phyloP scores from a whole-genome alignment of 2,888 invertebrate genomes.

The Pinctada fucata region DNA sequence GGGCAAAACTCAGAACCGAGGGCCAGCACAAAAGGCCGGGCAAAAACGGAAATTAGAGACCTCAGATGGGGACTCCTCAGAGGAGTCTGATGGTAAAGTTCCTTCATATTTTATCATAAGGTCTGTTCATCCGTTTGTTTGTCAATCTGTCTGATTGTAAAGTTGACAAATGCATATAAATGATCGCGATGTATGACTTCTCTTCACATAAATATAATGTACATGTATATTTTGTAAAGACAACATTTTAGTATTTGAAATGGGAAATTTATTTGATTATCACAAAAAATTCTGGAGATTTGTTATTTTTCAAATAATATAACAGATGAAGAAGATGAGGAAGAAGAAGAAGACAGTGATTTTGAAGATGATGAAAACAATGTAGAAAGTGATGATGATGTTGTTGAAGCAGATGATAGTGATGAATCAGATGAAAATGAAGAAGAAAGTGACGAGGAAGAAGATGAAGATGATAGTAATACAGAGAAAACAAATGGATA shows the following conservation, averaged over 20 bases:
- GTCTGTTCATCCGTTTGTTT: no score
- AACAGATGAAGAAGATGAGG: conserved; percentile 15
- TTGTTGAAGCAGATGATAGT: conserved; percentile 33
- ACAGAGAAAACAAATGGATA: conserved; percentile 78
- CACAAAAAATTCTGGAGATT: no score
- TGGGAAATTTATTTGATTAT: no score
- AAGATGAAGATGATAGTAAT: conserved; percentile 18
- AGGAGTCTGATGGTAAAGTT: conserved; percentile 10
- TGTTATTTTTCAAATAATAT: no score
- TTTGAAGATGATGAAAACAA: conserved; percentile 20
- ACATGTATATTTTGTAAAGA: no score
- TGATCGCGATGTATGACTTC: no score
- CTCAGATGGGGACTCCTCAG: conserved; percentile 36
- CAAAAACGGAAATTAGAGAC: conserved; percentile 46
- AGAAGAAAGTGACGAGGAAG: background rate
- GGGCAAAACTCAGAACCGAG: background rate
- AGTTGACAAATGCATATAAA: no score
- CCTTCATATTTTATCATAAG: no score
- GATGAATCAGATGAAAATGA: conserved; percentile 13
- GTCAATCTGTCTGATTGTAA: no score
- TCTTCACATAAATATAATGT: no score
- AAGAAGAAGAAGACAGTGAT: conserved; percentile 32
- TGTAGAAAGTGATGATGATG: conserved; percentile 23
- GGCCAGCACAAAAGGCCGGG: conserved; percentile 12
- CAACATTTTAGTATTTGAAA: no score